Evolutionary conservation across 2,797 vertebrate species (phyloP), one percentile per base, ranked within the genome.

Genomic region (Phaenicophaeus curvirostris): DNA sequence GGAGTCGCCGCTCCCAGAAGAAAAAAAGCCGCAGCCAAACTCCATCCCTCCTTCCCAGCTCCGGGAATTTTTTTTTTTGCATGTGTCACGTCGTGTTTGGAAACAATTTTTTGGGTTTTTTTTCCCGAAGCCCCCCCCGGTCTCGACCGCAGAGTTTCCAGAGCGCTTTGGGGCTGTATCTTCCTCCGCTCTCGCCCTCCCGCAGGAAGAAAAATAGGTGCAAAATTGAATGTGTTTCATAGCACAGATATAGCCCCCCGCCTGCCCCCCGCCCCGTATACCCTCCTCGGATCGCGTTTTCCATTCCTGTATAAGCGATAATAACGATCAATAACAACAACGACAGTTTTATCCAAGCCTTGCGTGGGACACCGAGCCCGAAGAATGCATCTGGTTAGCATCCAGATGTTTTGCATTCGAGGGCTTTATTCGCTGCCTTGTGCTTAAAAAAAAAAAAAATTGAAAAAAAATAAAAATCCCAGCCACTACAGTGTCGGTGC

Each of bases 391-490:
- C 72, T 30, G 35, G 72, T 71, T 85, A 74, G 50, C 85, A 92
- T 82, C 95, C 94, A 96, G 90, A 89, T 85, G 91, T 92, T 91
- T 89, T 44, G 69, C 50, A 67, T 94, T 92, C 41, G 28, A 76
- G 81, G 88, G 91, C 51, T 96, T 94, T 94, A 88, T 91, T 94
- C 62, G 44, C 79, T 89, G 83, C 62, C 74, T 78, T 50, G 71
- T 63, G 93, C 88, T 79, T 61, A 76, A 94, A 75, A 69, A 57
- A 30, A 42, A 65, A 58, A 44, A 57, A 30, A 57, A 30, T 42
- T 65, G 55, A 44, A 57, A 30, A 33, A 27, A 20, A 7, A 15
- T 57, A 30, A 42, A 65, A 58, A 44, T 62, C 58, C 74, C 75
- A 48, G 46, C 57, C 74, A 55, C 61, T 27, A 44, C 48, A 59